Evolutionary conservation across 2,888 invertebrate species (phyloP).

Genomic region (Aphidoletes aphidimyza): DNA sequence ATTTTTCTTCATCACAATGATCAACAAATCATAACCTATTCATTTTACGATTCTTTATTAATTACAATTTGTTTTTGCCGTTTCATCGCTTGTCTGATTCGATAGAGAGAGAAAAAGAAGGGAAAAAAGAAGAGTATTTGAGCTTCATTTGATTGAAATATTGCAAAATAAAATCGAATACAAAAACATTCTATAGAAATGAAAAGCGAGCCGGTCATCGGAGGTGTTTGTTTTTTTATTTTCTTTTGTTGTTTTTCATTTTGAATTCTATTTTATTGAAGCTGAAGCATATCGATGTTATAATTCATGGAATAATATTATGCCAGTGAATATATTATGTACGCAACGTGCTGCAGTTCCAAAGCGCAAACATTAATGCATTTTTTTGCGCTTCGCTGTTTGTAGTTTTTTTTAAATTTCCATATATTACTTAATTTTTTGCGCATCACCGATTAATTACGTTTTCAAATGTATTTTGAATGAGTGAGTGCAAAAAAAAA

Average conservation of each 20-base stretch:
- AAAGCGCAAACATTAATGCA: background rate
- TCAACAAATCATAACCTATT: constrained; percentile 23
- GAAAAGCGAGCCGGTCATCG: background rate
- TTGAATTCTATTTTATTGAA: too few relatives aligned
- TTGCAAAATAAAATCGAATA: background rate
- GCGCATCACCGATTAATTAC: constrained; percentile 23
- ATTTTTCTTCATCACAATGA: constrained; percentile 44
- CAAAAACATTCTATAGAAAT: background rate
- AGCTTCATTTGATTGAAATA: background rate
- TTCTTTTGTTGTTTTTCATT: too few relatives aligned
- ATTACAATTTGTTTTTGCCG: background rate
- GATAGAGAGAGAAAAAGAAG: too few relatives aligned
- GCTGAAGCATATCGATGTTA: too few relatives aligned
- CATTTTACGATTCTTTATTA: background rate
- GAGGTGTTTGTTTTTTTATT: too few relatives aligned
- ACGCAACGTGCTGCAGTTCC: background rate
- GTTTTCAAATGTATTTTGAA: background rate
- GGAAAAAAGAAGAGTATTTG: too few relatives aligned
- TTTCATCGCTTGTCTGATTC: background rate
- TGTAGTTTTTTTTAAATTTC: background rate
- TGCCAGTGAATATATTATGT: background rate
- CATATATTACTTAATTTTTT: constrained; percentile 23
- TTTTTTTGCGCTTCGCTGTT: constrained; percentile 22
- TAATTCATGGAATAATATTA: background rate
- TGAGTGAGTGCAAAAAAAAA: background rate